These are phyloP conservation scores for Gobionotothen gibberifrons DNA, from an alignment of 2,797 vertebrate species.

Conservation along the genomic window DNA sequence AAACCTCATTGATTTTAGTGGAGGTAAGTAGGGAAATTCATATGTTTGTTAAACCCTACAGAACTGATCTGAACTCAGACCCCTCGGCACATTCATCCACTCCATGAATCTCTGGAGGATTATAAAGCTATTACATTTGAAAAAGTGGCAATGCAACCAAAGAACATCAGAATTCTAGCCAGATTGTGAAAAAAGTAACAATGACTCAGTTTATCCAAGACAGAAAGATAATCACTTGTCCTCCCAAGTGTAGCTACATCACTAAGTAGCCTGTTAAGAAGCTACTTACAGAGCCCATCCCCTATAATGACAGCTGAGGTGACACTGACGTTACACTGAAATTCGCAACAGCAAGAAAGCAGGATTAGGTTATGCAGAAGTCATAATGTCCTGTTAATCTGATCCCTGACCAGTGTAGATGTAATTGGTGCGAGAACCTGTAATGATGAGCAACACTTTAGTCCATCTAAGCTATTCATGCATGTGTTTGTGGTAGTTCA, in stretches of 20 bases:
- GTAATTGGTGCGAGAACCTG: not conserved
- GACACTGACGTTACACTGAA: slow-evolving; percentile 33
- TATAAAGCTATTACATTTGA: no score
- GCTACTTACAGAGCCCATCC: not conserved
- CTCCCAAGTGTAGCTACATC: not conserved
- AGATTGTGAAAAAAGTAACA: not conserved
- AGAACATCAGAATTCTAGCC: not conserved
- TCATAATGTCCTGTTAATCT: slow-evolving; percentile 13
- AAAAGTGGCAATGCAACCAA: not conserved
- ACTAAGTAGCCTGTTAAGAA: not conserved
- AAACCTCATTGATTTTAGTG: not conserved
- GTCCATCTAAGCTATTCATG: not conserved
- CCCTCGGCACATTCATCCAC: not conserved
- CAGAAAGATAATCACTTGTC: not conserved
- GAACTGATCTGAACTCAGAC: not conserved
- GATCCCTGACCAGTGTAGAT: slow-evolving; percentile 17
- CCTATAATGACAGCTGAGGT: slow-evolving; percentile 9
- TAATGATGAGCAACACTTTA: not conserved
- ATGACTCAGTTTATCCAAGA: not conserved
- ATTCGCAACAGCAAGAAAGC: slow-evolving; percentile 33
- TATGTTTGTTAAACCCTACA: not conserved
- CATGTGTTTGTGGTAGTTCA: not conserved
- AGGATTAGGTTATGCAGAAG: slow-evolving; percentile 15
- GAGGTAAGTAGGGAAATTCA: not conserved
- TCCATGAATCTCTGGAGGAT: not conserved